phyloP scores from a whole-genome alignment of 2,797 vertebrate genomes.

The Pangasius macronema region DNA sequence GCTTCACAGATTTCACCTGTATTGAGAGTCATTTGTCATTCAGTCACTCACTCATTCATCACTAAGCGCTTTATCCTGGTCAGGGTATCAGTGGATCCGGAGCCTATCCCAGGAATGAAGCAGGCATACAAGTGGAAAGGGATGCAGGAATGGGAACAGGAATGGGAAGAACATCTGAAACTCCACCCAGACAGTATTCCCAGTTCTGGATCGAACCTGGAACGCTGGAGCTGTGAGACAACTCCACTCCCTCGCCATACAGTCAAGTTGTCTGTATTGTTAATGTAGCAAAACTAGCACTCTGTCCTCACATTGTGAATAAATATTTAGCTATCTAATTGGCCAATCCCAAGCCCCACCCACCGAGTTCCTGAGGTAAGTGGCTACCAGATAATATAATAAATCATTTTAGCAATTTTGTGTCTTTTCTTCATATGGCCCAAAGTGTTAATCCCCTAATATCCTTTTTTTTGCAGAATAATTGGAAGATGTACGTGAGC shows the following conservation, averaged over 20 bases:
- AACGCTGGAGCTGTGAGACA: background rate
- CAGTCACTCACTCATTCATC: background rate
- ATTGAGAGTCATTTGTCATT: background rate
- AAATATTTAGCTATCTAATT: background rate
- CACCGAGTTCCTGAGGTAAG: background rate
- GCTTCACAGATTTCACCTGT: constrained; percentile 44
- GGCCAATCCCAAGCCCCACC: background rate
- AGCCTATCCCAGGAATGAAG: background rate
- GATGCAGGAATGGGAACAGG: background rate
- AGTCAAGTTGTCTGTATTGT: too few relatives aligned
- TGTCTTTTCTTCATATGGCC: background rate
- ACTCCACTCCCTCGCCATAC: background rate
- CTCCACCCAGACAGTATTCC: background rate
- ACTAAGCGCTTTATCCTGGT: background rate
- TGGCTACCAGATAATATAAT: background rate
- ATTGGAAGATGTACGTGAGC: background rate
- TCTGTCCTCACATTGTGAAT: background rate
- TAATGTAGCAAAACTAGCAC: background rate
- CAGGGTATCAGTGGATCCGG: background rate
- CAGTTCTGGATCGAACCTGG: background rate
- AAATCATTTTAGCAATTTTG: background rate
- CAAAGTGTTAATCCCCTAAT: background rate
- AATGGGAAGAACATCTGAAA: background rate
- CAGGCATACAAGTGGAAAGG: background rate
- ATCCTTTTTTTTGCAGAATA: background rate